Evolutionary conservation across 35 echinoderm and acorn worm genomes (phyloP).

Genomic region (Eucidaris tribuloides): DNA sequence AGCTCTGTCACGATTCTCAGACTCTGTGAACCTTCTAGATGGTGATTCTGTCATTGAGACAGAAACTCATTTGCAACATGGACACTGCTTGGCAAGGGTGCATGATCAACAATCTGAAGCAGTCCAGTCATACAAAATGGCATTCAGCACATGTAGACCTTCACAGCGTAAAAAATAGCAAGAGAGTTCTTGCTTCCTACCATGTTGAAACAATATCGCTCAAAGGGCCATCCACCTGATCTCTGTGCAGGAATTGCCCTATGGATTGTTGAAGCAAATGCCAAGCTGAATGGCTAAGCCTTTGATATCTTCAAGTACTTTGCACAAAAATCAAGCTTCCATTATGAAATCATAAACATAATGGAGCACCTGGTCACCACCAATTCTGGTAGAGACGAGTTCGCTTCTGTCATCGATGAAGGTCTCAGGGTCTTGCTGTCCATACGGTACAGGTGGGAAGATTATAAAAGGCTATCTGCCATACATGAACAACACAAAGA

Average conservation of each 20-base stretch:
- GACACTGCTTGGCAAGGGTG: background rate
- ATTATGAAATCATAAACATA: background rate
- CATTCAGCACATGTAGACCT: background rate
- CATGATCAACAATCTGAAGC: conserved; percentile 12
- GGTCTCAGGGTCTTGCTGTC: background rate
- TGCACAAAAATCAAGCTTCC: background rate
- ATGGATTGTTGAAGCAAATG: background rate
- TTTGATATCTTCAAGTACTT: background rate
- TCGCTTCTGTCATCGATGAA: background rate
- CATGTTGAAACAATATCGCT: background rate
- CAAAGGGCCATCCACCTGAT: background rate
- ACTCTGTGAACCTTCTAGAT: conserved; percentile 2
- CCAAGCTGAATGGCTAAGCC: background rate
- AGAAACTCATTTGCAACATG: background rate
- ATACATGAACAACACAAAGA: background rate
- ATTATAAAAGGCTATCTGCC: background rate
- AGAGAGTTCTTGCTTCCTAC: background rate
- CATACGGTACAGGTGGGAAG: background rate
- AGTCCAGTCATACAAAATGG: conserved; percentile 20
- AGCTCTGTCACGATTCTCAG: background rate
- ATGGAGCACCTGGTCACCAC: conserved; percentile 8
- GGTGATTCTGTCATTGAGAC: background rate
- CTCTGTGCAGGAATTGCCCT: conserved; percentile 2
- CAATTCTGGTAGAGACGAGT: background rate
- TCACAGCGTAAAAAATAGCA: background rate